Evolutionary conservation across 1,140 invertebrate genomes (phyloP).

Genomic region (Aphis gossypii): DNA sequence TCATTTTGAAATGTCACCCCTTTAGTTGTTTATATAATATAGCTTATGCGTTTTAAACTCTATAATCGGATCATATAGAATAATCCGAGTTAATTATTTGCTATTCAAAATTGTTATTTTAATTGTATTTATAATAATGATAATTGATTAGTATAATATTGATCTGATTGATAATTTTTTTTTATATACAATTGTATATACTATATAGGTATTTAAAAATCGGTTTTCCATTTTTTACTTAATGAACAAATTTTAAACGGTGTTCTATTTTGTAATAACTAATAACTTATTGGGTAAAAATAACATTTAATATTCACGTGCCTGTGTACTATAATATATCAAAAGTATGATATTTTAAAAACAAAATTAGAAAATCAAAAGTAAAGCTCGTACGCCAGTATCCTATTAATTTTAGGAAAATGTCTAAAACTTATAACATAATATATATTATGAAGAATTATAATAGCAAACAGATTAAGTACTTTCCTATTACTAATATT

Average conservation of each 20-base stretch:
- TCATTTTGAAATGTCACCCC: background rate
- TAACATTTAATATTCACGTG: background rate
- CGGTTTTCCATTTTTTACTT: background rate
- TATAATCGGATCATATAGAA: too few relatives aligned
- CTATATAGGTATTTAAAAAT: too few relatives aligned
- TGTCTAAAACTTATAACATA: background rate
- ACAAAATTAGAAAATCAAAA: background rate
- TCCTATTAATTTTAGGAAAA: background rate
- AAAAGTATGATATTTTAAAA: background rate
- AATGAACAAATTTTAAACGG: background rate
- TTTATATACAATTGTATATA: too few relatives aligned
- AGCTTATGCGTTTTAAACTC: background rate
- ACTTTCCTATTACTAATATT: background rate
- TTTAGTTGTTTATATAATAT: background rate
- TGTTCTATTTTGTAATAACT: background rate
- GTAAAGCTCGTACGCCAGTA: background rate
- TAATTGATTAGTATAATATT: too few relatives aligned
- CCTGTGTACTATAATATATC: background rate
- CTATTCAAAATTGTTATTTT: too few relatives aligned
- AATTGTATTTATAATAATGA: too few relatives aligned
- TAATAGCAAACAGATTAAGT: background rate
- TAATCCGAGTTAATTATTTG: too few relatives aligned
- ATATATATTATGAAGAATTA: background rate
- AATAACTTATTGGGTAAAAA: background rate
- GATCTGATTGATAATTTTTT: too few relatives aligned